Percentiles rank a stretch among this genome's conserved stretches.
These are phyloP conservation scores for Zosterops pallidus DNA, from an alignment of 2,113 vertebrate species.

Conservation along the genomic window DNA sequence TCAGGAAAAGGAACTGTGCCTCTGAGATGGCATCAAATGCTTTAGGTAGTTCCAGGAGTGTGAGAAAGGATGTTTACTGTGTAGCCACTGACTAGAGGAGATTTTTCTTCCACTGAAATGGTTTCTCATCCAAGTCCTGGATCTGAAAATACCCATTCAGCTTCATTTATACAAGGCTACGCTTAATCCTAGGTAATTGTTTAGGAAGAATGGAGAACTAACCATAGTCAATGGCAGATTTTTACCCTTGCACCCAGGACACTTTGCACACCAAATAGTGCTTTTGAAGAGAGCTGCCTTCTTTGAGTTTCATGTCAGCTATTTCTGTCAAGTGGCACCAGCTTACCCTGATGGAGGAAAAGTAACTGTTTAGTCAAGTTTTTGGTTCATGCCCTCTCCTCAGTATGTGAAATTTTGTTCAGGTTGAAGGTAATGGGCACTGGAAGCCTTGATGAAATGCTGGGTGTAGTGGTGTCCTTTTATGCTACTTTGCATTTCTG, in stretches of 20 bases:
- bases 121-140: background rate
- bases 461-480: background rate
- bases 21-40: background rate
- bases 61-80: background rate
- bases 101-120: background rate
- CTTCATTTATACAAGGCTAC: background rate
- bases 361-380: background rate
- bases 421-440: background rate
- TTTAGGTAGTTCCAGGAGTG: background rate
- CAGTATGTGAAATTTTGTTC: background rate
- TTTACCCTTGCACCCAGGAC: background rate
- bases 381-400: background rate
- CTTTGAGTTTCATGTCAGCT: background rate
- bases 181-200: background rate
- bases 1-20: background rate
- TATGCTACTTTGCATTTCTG: background rate
- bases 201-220: background rate
- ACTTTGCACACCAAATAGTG: background rate
- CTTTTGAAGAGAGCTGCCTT: background rate
- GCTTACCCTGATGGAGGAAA: background rate
- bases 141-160: background rate
- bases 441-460: background rate
- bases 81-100: background rate
- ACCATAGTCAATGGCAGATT: background rate
- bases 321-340: background rate